Conservation (phyloP, 2,888 invertebrate species). For the Brenthis daphne region DNA sequence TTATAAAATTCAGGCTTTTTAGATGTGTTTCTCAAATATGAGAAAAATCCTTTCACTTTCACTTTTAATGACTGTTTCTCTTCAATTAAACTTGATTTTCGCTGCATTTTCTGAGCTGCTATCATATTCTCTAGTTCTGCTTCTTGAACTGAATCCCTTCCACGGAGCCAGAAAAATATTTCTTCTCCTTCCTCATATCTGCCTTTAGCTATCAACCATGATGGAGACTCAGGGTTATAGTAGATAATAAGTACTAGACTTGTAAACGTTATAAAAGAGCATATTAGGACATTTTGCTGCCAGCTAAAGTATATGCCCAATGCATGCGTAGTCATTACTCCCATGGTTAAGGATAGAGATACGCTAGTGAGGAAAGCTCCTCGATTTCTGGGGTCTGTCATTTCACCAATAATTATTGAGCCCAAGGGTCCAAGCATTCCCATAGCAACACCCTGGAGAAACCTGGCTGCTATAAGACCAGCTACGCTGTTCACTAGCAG, state of each 20-base stretch:
- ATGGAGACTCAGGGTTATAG: constrained; percentile 84
- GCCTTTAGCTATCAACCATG: constrained; percentile 84
- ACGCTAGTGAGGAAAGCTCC: constrained; percentile 84
- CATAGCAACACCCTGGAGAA: constrained; percentile 78
- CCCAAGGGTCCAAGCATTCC: constrained; percentile 81
- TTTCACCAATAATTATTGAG: constrained; percentile 83
- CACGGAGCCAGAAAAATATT: constrained; percentile 81
- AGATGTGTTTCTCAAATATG: constrained; percentile 56
- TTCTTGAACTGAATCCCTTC: constrained; percentile 57
- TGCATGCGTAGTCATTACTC: constrained; percentile 83
- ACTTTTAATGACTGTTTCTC: constrained; percentile 49
- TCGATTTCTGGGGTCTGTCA: constrained; percentile 82
- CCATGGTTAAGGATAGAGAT: constrained; percentile 82
- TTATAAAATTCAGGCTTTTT: constrained; percentile 81
- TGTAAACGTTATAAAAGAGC: constrained; percentile 74
- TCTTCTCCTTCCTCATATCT: constrained; percentile 79
- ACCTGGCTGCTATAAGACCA: constrained; percentile 75
- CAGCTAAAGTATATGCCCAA: constrained; percentile 84
- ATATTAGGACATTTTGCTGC: constrained; percentile 80
- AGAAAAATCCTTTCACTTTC: constrained; percentile 51
- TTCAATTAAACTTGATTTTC: constrained; percentile 60
- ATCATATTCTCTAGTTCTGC: constrained; percentile 76
- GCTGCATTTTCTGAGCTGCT: constrained; percentile 60
- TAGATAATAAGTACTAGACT: constrained; percentile 78
- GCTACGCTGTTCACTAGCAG: constrained; percentile 70